Conservation (phyloP, 2,113 vertebrate genomes). For the Indicator indicator region DNA sequence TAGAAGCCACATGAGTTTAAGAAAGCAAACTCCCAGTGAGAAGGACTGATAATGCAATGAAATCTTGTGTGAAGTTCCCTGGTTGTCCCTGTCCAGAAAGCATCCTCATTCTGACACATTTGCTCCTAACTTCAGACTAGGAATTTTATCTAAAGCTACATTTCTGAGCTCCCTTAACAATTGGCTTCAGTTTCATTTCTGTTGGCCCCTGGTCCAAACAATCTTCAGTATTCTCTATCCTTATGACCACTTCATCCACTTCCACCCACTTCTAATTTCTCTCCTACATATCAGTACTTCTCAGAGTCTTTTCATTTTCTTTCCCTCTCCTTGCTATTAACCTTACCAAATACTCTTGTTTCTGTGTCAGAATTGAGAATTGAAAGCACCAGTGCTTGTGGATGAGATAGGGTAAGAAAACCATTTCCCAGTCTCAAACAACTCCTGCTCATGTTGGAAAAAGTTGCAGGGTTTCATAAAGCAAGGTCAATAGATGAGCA, state of each 20-base stretch:
- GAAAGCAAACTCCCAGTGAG: background rate
- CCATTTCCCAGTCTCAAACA: background rate
- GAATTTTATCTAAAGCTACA: background rate
- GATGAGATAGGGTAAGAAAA: background rate
- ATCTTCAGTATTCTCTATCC: background rate
- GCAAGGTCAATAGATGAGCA: background rate
- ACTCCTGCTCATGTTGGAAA: background rate
- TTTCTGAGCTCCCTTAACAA: background rate
- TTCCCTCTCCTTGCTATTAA: background rate
- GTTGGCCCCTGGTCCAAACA: background rate
- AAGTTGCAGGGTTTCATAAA: background rate
- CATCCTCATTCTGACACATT: background rate
- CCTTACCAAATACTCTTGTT: background rate
- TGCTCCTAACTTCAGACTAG: background rate
- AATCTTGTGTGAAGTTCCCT: rapidly evolving
- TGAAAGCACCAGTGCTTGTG: background rate
- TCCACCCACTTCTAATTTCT: conserved; percentile 4
- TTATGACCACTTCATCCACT: background rate
- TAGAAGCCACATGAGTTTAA: background rate
- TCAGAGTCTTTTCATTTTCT: conserved; percentile 13
- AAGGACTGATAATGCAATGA: background rate
- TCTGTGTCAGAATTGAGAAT: background rate
- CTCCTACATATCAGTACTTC: background rate
- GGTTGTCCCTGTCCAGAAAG: background rate
- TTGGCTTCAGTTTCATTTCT: background rate